Base-by-base conservation (phyloP, 2,888 invertebrate species). In the Stenodema calcarata region DNA sequence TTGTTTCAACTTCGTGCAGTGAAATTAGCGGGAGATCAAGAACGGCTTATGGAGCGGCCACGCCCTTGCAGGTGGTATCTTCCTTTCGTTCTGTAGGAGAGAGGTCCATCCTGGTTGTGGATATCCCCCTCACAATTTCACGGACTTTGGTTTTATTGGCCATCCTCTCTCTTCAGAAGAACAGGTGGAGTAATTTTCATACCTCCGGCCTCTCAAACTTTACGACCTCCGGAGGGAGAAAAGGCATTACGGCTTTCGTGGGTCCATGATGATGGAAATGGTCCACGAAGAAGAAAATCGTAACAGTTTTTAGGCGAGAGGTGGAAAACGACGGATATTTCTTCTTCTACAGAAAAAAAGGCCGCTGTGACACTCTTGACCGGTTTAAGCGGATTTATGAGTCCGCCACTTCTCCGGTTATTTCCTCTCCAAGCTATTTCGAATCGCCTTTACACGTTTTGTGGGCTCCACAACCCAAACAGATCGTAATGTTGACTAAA, bases 131-230 rank as follows among this genome's bases (percentile, higher is more conserved):
- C 9, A 62, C 62, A 62, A 62, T 62, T 62, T 62, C 62, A 62
- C 62, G 62, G 62, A 62, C 62, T 62, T 62, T 62, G 62, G 62
- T 62, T 62, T 62, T 62, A 62, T 62, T 62, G 62, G 62, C 62
- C 54, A 23, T 62, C 62, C 62, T 62, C 23, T 62, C 62, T 62
- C 62, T 23, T 16, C 54, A 23, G 16, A 9, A 23, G 62, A 18
- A 23, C 62, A 62, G 62, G 62, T 62, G 62, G 23, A 62, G 62
- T 62, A 23, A 62, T 62, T 62, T 62, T 62, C 62, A 62, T 62
- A 62, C 62, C 62, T 62, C 23, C 62, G 12, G 16, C 50, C 18
- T 23, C 62, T 62, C 23, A 23, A 62, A 62, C 62, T 62, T 62
- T 62, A 62, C 62, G 62, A 62, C 23, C 62, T 23, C 23, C 16